A percentile compares a stretch with the other conserved stretches of the same genome.
Conservation (phyloP, 2,888 invertebrate species). For the Mystacides longicornis region DNA sequence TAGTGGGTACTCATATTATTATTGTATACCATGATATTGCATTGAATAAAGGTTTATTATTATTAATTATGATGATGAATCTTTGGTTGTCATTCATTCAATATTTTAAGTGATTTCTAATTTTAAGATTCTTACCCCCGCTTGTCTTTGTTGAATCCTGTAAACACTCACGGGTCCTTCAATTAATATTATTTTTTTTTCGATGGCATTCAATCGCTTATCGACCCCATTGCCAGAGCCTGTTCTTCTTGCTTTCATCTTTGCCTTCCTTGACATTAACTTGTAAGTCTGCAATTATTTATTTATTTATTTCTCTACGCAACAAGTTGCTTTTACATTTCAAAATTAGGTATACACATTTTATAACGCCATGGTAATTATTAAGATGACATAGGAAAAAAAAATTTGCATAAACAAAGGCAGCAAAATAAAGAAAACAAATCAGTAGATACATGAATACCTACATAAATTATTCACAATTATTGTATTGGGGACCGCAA, state of each 20-base stretch:
- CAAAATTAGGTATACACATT: not conserved
- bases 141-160: not conserved
- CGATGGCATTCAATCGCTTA: not conserved
- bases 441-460: too few relatives aligned
- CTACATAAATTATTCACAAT: too few relatives aligned
- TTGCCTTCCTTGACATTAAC: not conserved
- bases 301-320: too few relatives aligned
- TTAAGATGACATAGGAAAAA: not conserved
- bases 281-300: not conserved
- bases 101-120: not conserved
- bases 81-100: not conserved
- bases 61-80: not conserved
- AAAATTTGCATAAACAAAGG: too few relatives aligned
- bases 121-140: not conserved
- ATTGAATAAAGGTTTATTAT: too few relatives aligned
- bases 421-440: too few relatives aligned
- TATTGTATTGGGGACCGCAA: too few relatives aligned
- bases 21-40: too few relatives aligned
- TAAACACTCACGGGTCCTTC: not conserved
- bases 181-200: not conserved
- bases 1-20: too few relatives aligned
- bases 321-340: not conserved
- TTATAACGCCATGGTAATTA: not conserved
- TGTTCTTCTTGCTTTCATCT: not conserved
- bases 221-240: not conserved